These are phyloP conservation scores for Pilophorus perplexus DNA, from an alignment of 2,888 invertebrate genomes.

Conservation along the genomic window DNA sequence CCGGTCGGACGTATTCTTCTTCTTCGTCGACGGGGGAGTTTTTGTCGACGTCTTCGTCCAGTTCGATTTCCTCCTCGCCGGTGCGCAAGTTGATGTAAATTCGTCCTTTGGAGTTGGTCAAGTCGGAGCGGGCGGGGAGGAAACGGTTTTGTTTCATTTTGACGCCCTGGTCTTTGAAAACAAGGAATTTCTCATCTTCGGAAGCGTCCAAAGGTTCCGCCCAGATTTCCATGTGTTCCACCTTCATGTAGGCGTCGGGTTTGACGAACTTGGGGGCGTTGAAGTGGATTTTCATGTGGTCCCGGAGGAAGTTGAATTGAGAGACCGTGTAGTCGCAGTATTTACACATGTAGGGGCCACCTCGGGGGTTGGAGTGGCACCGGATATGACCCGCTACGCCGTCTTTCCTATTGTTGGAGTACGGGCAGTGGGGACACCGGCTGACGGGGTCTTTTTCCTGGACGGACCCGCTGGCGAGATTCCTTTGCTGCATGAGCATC, in stretches of 20 bases:
- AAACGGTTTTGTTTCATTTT: slow-evolving; percentile 44
- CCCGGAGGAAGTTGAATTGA: slow-evolving; percentile 70
- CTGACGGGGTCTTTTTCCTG: slow-evolving; percentile 63
- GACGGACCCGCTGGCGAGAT: slow-evolving; percentile 52
- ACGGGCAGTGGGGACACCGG: slow-evolving; percentile 77
- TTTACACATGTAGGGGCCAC: slow-evolving; percentile 67
- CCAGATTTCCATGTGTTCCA: slow-evolving; percentile 60
- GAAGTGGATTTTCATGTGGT: slow-evolving; percentile 79
- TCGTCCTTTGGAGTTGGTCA: slow-evolving; percentile 42
- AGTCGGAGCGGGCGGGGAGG: slow-evolving; percentile 37
- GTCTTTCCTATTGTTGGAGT: slow-evolving; percentile 69
- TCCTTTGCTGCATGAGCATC: slow-evolving; percentile 59
- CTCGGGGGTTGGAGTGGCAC: slow-evolving; percentile 66
- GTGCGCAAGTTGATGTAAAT: slow-evolving; percentile 47
- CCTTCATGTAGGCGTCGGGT: slow-evolving; percentile 61
- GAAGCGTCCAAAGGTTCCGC: slow-evolving; percentile 55
- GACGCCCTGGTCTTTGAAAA: slow-evolving; percentile 49
- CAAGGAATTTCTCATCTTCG: slow-evolving; percentile 47
- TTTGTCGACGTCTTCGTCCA: slow-evolving; percentile 35
- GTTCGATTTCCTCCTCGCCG: slow-evolving; percentile 45
- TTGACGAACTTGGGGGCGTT: slow-evolving; percentile 58
- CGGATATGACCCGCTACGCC: slow-evolving; percentile 72
- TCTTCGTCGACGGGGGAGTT: background rate
- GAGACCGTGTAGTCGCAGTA: slow-evolving; percentile 79
- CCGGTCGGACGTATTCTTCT: background rate